Conservation (phyloP, 1,140 invertebrate species). For the Matsumurasca onukii region DNA sequence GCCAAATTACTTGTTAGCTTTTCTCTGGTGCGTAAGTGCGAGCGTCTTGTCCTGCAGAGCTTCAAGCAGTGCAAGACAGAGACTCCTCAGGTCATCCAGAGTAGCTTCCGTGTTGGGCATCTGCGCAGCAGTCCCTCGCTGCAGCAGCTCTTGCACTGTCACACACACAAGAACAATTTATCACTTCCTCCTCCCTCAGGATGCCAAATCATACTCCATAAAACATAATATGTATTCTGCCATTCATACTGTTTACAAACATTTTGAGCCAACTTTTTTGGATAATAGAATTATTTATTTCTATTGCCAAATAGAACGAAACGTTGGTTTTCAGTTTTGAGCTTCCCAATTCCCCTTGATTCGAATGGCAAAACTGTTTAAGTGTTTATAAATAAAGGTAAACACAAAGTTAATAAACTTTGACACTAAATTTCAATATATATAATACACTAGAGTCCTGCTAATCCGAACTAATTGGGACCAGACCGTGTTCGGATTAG, state of each 20-base stretch:
- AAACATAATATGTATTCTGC: not conserved
- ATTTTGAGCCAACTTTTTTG: no score
- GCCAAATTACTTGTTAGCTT: slow-evolving; percentile 78
- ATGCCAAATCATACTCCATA: slow-evolving; percentile 6
- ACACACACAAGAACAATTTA: slow-evolving; percentile 29
- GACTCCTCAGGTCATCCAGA: slow-evolving; percentile 68
- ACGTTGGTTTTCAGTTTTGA: no score
- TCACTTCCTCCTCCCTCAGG: slow-evolving; percentile 30
- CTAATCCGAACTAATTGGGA: no score
- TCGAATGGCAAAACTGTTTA: no score
- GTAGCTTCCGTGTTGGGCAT: slow-evolving; percentile 68
- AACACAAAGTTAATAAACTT: no score
- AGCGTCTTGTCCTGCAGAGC: slow-evolving; percentile 82
- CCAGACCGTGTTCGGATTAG: no score
- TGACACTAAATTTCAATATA: no score
- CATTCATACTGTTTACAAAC: not conserved
- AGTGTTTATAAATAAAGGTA: no score
- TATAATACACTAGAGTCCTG: no score
- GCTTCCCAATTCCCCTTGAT: no score
- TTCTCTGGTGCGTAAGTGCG: slow-evolving; percentile 78
- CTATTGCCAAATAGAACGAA: no score
- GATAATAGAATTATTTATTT: no score
- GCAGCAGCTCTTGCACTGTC: slow-evolving; percentile 65
- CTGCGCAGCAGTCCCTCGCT: slow-evolving; percentile 59
- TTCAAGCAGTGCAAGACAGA: slow-evolving; percentile 76